Base-by-base conservation (phyloP, 1,140 invertebrate genomes). In the Drosophila takahashii region DNA sequence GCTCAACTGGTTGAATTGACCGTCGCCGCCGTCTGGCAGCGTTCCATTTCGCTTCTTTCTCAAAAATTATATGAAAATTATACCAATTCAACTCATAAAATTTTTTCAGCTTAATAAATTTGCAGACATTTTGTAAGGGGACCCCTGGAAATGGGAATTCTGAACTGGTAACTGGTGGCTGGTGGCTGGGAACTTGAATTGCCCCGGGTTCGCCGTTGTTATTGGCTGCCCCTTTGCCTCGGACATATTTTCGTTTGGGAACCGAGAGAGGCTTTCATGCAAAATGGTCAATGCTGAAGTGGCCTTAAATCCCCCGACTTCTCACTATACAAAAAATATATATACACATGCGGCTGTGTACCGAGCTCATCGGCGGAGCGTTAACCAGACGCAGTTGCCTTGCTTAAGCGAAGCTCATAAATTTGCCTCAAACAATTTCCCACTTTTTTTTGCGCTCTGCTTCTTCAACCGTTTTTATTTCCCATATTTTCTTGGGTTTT, bases 61-160 rank as follows among this genome's bases (percentile, higher is more conserved):
- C 71, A 80, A 89, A 87, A 89, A 90, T 90, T 90, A 90, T 90
- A 90, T 90, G 87, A 90, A 90, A 90, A 90, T 90, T 90, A 90
- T 90, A 90, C 87, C 81, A 90, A 90, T 86, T 89, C 86, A 75
- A 90, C 81, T 90, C 87, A 90, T 90, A 90, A 90, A 90, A 79
- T 83, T 86, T 90, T 90, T 90, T 74, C 84, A 86, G 80, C 84
- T 84, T 89, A 89, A 89, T 89, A 89, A 89, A 89, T 89, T 89
- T 65, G 72, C 84, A 89, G 84, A 89, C 84, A 89, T 89, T 89
- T 89, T 89, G 84, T 89, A 83, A 42, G 58, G 54, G 61, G 10
- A 29, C 26, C 47, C n/a, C 22, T 8, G 47, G 16, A 16, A 44
- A 18, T 44, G 41, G 9, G 41, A 44, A 44, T 18, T 44, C 16